Base-by-base conservation (phyloP, 2,888 invertebrate genomes). In the Frankliniella fusca region DNA sequence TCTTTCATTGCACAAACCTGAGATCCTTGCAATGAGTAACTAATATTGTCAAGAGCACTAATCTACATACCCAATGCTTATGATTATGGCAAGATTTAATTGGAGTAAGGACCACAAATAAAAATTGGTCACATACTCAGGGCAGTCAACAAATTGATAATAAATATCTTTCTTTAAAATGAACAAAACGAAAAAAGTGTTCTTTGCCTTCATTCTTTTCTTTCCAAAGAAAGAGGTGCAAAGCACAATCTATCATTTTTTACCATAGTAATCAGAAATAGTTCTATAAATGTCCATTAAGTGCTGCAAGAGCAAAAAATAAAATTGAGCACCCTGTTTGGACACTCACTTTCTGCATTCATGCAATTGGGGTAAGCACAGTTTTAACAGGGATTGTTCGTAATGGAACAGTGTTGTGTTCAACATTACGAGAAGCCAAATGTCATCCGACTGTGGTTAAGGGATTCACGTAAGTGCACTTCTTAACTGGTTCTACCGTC, bases 1-100 rank as follows among this genome's bases (percentile, higher is more conserved):
- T 27, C 27, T 76, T 23, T 27, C n/a, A 76, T 23, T 27, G 70
- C 70, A 76, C 27, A 76, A 76, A 76, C 10, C 70, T 76, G 70
- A 76, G 70, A 76, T 76, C 70, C 70, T 76, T 76, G 70, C 70
- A 76, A 76, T 76, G 27, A 27, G 27, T 27, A 7, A 76, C 70
- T 76, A 76, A 76, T 76, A 76, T 76, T 76, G 70, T 76, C 70
- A 76, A 76, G 70, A 76, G 70, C 23, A 76, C 70, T 76, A 76
- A 76, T 76, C 70, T 76, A 76, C 70, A 76, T 76, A 76, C 70
- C 70, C 70, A 76, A 76, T 23, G 70, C 70, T 76, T 76, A 76
- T 27, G 27, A 76, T 27, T 76, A 76, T 76, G 70, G 70, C 70
- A 76, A 76, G 70, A 76, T 23, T 76, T 27, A 27, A 76, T 12